Conservation (phyloP, 2,113 vertebrate species). For the Labeo catla region DNA sequence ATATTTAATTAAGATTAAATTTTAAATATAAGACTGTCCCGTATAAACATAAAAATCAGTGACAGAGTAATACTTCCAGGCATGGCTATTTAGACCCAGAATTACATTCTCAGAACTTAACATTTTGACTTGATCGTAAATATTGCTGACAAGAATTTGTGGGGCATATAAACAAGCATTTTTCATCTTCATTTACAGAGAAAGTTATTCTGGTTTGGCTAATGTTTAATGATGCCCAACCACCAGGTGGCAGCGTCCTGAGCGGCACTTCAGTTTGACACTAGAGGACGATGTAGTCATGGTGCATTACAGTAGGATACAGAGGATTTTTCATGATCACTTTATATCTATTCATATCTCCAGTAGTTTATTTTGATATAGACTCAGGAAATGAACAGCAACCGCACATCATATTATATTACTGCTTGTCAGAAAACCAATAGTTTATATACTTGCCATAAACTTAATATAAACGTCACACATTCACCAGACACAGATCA, state of each 20-base stretch:
- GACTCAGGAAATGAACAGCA: background rate
- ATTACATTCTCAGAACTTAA: background rate
- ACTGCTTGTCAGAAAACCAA: background rate
- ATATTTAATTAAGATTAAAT: background rate
- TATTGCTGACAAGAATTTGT: slow-evolving; percentile 2
- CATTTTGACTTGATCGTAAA: background rate
- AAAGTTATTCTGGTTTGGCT: slow-evolving; percentile 10
- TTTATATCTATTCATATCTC: slow-evolving; percentile 3
- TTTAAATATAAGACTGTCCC: background rate
- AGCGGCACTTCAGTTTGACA: background rate
- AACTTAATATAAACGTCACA: background rate
- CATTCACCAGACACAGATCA: background rate
- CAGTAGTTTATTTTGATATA: background rate
- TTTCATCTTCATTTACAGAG: background rate
- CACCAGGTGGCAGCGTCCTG: slow-evolving; percentile 21
- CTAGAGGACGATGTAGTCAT: slow-evolving; percentile 18
- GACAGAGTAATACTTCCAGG: background rate
- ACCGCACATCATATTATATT: background rate
- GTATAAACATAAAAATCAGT: background rate
- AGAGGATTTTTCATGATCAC: slow-evolving; percentile 1
- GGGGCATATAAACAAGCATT: background rate
- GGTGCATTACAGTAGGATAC: background rate
- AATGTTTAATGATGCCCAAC: background rate
- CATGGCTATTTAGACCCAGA: background rate
- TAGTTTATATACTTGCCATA: background rate